Evolutionary conservation across 2,113 vertebrate genomes (phyloP), one percentile per base, ranked within the genome.

Genomic region (Hyla sarda): DNA sequence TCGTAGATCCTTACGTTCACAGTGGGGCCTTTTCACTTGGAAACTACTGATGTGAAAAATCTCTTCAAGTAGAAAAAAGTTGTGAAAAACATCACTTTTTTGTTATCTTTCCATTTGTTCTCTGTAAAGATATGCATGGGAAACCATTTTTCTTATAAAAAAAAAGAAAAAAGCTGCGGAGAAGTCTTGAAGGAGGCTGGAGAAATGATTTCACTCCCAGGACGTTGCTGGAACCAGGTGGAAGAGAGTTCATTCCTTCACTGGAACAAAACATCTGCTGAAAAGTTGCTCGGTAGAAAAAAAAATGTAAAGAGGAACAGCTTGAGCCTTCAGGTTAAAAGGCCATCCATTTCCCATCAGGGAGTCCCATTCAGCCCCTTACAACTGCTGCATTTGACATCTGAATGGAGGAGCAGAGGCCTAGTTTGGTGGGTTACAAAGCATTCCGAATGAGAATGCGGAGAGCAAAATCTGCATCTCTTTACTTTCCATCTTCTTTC

Each of bases 291-390:
- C 88, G 13, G 69, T 74, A 47, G 56, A 25, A 80, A 81, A 52
- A n/a, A 90, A 90, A 91, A 93, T 88, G 91, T 87, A 89, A 88
- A 92, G 89, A 88, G 81, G 88, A 92, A 91, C 83, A 89, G 92
- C 91, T 90, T 83, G 85, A 92, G 88, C 92, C 92, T 87, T 91
- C 92, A 93, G 93, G 96, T 96, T 96, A 94, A 92, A 92, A 93
- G 96, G 96, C 96, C 95, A 96, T 92, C 58, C 91, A 67, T 92
- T 98, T 98, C 96, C 96, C 97, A 97, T 94, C 93, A 32, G 93
- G 93, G 93, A 94, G 93, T 90, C 91, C 90, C 93, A 94, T 95
- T 96, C 93, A 94, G 90, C 93, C 91, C 88, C 93, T 93, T 92
- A 94, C 91, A 94, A 93, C 89, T 84, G 92, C 89, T 87, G 92